These are phyloP conservation scores for Periparus ater DNA, from an alignment of 2,797 vertebrate genomes.

Conservation along the genomic window DNA sequence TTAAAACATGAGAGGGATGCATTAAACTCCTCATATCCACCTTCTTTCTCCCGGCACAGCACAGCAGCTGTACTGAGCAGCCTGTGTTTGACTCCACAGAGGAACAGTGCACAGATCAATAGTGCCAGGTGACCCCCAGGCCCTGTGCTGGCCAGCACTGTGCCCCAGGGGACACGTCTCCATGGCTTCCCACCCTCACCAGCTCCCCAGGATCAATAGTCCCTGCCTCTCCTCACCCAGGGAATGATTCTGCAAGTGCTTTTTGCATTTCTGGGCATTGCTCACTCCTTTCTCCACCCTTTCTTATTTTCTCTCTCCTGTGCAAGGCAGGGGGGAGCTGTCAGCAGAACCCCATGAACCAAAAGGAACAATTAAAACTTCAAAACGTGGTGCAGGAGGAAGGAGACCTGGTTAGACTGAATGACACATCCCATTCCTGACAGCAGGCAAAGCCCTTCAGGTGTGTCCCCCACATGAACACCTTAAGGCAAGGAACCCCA, in stretches of 20 bases:
- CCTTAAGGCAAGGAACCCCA: neutral
- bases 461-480: fast-evolving
- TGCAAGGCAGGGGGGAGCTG: neutral
- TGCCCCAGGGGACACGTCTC: neutral
- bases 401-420: neutral
- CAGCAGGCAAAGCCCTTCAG: neutral
- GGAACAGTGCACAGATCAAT: neutral
- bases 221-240: neutral
- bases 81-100: neutral
- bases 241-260: neutral
- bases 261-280: neutral
- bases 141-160: neutral
- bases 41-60: neutral
- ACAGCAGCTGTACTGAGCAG: neutral
- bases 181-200: neutral
- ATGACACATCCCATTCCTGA: neutral
- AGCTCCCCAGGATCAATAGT: neutral
- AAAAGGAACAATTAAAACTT: neutral
- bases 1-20: neutral
- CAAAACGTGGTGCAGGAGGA: neutral
- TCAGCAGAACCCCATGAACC: neutral
- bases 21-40: neutral
- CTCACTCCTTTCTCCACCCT: neutral
- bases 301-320: neutral
- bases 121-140: neutral